phyloP scores from a whole-genome alignment of 2,113 vertebrate genomes.

The Heterochromis multidens region DNA sequence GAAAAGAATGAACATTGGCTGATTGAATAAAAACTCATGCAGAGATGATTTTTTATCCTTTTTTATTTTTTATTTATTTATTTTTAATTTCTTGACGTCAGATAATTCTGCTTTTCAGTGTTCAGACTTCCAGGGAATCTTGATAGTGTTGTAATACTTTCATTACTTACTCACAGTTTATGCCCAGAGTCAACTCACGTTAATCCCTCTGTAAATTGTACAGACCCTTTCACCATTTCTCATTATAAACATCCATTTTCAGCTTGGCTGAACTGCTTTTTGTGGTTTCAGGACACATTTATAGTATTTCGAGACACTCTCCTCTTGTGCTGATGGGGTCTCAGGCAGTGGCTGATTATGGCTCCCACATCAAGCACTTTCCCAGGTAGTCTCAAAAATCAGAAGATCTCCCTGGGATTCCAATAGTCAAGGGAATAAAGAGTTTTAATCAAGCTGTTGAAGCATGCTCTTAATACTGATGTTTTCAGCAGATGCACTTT shows the following conservation, averaged over 20 bases:
- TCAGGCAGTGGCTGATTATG: slow-evolving; percentile 60
- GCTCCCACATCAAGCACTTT: slow-evolving; percentile 21
- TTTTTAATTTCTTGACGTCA: neutral
- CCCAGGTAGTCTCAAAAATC: slow-evolving; percentile 39
- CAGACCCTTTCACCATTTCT: slow-evolving; percentile 1
- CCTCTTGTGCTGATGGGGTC: slow-evolving; percentile 41
- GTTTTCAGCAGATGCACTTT: slow-evolving; percentile 18
- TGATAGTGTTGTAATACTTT: neutral
- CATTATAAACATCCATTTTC: slow-evolving; percentile 42
- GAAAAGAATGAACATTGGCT: neutral
- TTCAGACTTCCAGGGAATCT: neutral
- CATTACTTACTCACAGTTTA: slow-evolving; percentile 8
- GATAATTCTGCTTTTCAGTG: neutral
- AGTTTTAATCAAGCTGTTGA: slow-evolving; percentile 36
- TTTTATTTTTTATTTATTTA: neutral
- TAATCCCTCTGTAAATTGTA: slow-evolving; percentile 31
- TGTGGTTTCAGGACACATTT: slow-evolving; percentile 31
- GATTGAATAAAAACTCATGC: neutral
- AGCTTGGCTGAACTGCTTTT: slow-evolving; percentile 24
- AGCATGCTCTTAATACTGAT: slow-evolving; percentile 17
- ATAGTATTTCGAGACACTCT: slow-evolving; percentile 34
- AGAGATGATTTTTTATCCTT: neutral
- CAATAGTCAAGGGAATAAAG: slow-evolving; percentile 11
- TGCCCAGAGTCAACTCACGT: slow-evolving; percentile 17
- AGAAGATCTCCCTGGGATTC: slow-evolving; percentile 28